A percentile compares a stretch with the other conserved stretches of the same genome.
Conservation (phyloP, 2,113 vertebrate genomes). For the Apus apus region DNA sequence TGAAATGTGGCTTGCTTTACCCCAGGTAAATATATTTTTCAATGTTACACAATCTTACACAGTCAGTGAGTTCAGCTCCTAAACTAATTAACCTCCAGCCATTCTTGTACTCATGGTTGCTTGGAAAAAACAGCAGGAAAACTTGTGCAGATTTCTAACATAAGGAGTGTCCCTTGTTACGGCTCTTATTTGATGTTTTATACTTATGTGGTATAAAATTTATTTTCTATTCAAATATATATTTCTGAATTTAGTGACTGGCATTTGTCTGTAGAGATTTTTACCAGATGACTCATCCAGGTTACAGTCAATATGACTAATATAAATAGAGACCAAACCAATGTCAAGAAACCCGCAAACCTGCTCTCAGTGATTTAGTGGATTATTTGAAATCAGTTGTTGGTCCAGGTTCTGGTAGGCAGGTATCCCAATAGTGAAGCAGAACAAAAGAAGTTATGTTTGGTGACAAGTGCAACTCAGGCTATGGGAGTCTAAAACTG, state of each 20-base stretch:
- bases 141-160: accelerated
- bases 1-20: background rate
- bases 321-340: background rate
- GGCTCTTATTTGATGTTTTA: background rate
- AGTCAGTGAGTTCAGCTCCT: background rate
- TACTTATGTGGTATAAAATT: background rate
- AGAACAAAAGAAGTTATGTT: background rate
- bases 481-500: background rate
- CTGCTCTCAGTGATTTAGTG: background rate
- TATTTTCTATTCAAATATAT: background rate
- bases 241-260: background rate
- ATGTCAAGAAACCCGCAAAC: background rate
- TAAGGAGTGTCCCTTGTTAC: accelerated
- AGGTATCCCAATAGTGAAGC: background rate
- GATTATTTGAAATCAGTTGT: background rate
- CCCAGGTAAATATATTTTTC: background rate
- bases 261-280: background rate
- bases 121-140: background rate
- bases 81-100: background rate
- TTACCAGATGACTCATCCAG: background rate
- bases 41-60: background rate
- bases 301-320: background rate
- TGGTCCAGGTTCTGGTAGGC: background rate
- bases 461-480: background rate
- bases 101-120: accelerated